Evolutionary conservation across 2,888 invertebrate species (phyloP).

Genomic region (Molorchus minor): DNA sequence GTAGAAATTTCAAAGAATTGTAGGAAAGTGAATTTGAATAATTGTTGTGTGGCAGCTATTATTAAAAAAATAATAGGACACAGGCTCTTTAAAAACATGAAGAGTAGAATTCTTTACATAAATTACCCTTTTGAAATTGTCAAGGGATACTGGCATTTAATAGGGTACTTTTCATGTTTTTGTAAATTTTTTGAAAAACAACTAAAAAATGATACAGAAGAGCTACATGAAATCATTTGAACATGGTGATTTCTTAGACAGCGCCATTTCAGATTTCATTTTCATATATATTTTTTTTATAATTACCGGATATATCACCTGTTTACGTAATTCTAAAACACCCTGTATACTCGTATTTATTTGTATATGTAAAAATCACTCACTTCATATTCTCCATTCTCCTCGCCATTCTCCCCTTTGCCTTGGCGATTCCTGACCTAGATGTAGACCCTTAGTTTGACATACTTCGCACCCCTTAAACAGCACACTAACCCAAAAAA

Average conservation of each 20-base stretch:
- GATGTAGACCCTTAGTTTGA: constrained; percentile 38
- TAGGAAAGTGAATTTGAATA: too few species aligned
- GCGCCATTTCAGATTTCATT: not conserved
- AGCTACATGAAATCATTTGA: not conserved
- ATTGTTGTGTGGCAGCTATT: too few species aligned
- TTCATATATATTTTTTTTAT: not conserved
- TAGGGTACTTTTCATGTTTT: not conserved
- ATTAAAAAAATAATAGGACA: too few species aligned
- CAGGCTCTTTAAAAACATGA: too few species aligned
- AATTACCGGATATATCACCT: too few species aligned
- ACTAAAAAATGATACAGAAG: not conserved
- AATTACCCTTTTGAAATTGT: too few species aligned
- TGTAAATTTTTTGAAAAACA: not conserved
- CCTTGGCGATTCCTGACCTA: constrained; percentile 38
- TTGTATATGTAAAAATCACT: constrained; percentile 3
- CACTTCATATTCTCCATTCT: constrained; percentile 15
- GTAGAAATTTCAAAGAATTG: too few species aligned
- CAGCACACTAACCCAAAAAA: constrained; percentile 34
- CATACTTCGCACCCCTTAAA: constrained; percentile 43
- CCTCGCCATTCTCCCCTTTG: constrained; percentile 24
- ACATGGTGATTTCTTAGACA: not conserved
- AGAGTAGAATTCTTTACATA: too few species aligned
- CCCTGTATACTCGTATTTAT: constrained; percentile 13
- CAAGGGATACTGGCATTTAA: too few species aligned
- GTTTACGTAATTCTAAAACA: not conserved